A percentile compares a stretch with the other conserved stretches of the same genome.
Conservation (phyloP, 2,113 vertebrate species). For the Corythornis cristatus region DNA sequence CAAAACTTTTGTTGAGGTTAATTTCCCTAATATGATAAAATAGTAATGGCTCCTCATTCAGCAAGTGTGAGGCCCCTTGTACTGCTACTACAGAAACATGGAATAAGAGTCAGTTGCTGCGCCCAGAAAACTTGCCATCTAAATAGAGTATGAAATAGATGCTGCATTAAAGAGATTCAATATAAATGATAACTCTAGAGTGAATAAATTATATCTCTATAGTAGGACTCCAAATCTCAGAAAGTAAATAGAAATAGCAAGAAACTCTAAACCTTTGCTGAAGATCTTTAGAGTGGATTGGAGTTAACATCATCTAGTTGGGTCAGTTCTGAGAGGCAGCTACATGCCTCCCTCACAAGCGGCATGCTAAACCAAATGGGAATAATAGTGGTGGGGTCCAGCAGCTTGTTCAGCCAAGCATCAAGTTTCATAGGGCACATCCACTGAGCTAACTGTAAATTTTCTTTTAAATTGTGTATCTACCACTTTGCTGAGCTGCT, state of each 20-base stretch:
- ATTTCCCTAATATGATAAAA: neutral
- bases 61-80: neutral
- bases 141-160: neutral
- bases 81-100: neutral
- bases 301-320: neutral
- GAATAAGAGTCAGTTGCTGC: neutral
- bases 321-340: neutral
- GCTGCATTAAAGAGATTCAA: accelerated
- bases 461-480: neutral
- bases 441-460: neutral
- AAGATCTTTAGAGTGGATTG: too few relatives aligned
- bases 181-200: neutral
- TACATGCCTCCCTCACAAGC: neutral
- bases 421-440: neutral
- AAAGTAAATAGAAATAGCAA: neutral
- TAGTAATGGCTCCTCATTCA: neutral
- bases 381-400: neutral
- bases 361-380: neutral
- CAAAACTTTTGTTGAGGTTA: neutral
- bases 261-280: neutral
- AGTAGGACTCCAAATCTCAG: neutral
- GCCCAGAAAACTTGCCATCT: neutral
- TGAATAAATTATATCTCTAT: neutral
- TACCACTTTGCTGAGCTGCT: neutral
- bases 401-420: neutral